A percentile compares a stretch with the other conserved stretches of the same genome.
Evolutionary conservation across 1,140 invertebrate species (phyloP).

Genomic region (Bacillus rossius): DNA sequence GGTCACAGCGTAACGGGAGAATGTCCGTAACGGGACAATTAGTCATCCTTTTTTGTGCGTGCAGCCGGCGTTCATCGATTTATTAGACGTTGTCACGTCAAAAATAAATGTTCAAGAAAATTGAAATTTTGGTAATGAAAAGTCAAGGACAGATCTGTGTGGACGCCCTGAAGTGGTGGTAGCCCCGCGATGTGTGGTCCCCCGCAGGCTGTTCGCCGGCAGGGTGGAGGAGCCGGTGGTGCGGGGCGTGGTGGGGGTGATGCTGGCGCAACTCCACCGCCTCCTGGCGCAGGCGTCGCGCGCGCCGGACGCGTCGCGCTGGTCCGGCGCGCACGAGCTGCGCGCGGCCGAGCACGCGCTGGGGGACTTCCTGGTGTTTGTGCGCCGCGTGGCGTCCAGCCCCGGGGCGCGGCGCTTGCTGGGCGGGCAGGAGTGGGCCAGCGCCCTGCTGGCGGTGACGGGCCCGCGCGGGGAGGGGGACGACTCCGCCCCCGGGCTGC

Average conservation of each 20-base stretch:
- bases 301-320: constrained; percentile 11
- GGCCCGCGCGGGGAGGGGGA: constrained; percentile 29
- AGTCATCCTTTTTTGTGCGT: too few relatives aligned
- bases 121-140: too few relatives aligned
- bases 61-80: too few relatives aligned
- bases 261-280: constrained; percentile 43
- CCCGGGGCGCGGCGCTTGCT: constrained; percentile 41
- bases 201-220: constrained; percentile 44
- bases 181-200: constrained; percentile 7
- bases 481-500: constrained; percentile 30
- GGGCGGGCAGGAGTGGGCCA: constrained; percentile 46
- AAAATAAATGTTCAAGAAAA: too few relatives aligned
- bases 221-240: constrained; percentile 43
- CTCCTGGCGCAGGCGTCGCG: not conserved
- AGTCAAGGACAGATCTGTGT: too few relatives aligned
- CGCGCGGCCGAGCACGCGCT: constrained; percentile 36
- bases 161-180: too few relatives aligned
- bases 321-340: constrained; percentile 14
- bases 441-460: constrained; percentile 44
- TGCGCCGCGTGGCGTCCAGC: constrained; percentile 46
- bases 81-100: too few relatives aligned
- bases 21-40: too few relatives aligned
- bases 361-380: constrained; percentile 53
- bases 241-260: constrained; percentile 41
- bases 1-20: too few relatives aligned